Evolutionary conservation across 2,888 invertebrate genomes (phyloP).

Genomic region (Polia nebulosa): DNA sequence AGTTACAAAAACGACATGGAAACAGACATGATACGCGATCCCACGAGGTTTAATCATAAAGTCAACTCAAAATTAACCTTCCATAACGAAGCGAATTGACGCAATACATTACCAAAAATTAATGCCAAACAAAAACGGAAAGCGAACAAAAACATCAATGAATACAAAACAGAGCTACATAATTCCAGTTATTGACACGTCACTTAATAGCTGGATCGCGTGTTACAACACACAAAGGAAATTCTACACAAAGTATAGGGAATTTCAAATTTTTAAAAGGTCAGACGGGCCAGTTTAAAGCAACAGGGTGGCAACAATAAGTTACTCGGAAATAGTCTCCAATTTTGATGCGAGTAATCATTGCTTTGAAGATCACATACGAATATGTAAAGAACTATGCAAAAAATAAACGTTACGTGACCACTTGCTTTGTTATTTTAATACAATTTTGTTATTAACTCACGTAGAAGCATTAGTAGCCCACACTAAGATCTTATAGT

Average conservation of each 20-base stretch:
- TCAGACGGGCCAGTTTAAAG: slow-evolving; percentile 52
- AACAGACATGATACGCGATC: background rate
- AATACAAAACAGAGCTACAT: slow-evolving; percentile 59
- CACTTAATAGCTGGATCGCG: slow-evolving; percentile 82
- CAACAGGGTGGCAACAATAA: slow-evolving; percentile 37
- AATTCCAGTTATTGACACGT: slow-evolving; percentile 80
- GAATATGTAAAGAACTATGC: slow-evolving; percentile 1
- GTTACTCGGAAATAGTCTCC: slow-evolving; percentile 11
- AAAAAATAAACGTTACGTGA: slow-evolving; percentile 21
- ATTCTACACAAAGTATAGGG: slow-evolving; percentile 71
- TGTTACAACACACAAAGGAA: slow-evolving; percentile 77
- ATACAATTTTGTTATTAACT: slow-evolving; percentile 3
- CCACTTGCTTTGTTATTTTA: background rate
- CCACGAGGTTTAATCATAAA: slow-evolving; percentile 11
- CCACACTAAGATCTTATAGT: background rate
- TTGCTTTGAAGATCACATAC: slow-evolving; percentile 1
- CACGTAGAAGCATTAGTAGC: slow-evolving; percentile 6
- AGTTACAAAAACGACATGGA: background rate
- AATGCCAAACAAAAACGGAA: slow-evolving; percentile 44
- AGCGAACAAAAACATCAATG: slow-evolving; percentile 58
- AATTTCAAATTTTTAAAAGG: slow-evolving; percentile 70
- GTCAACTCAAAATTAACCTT: slow-evolving; percentile 19
- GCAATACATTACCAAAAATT: slow-evolving; percentile 46
- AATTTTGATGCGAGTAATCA: slow-evolving; percentile 9
- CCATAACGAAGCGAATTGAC: slow-evolving; percentile 24